A percentile compares a stretch with the other conserved stretches of the same genome.
Evolutionary conservation across 2,888 invertebrate species (phyloP).

Genomic region (Flexamia atlantica): DNA sequence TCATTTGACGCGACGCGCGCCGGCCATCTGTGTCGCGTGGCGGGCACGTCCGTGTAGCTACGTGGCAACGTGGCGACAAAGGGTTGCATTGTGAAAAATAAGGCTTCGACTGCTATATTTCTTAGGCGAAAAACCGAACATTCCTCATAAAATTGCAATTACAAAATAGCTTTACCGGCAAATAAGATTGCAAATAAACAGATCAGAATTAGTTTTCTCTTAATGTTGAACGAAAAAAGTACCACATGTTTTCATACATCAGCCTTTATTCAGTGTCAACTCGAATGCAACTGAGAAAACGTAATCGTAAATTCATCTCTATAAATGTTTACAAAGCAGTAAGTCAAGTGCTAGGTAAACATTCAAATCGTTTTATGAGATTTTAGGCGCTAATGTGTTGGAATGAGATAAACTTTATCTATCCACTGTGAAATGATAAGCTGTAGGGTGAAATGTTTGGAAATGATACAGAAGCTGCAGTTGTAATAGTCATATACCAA

Average conservation of each 20-base stretch:
- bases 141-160: no score
- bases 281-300: not conserved
- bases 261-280: not conserved
- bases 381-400: constrained; percentile 43
- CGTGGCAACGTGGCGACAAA: constrained; percentile 5
- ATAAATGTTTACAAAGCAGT: constrained; percentile 32
- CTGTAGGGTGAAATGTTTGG: not conserved
- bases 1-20: constrained; percentile 57
- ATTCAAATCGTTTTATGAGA: constrained; percentile 43
- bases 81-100: no score
- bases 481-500: no score
- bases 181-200: no score
- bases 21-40: constrained; percentile 46
- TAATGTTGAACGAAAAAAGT: no score
- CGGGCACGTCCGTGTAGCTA: not conserved
- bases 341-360: constrained; percentile 25
- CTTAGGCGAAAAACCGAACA: no score
- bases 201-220: no score
- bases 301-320: constrained; percentile 20
- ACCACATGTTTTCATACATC: no score
- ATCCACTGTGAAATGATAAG: constrained; percentile 17
- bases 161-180: no score
- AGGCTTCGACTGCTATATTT: no score
- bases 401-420: constrained; percentile 43
- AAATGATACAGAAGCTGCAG: not conserved